A percentile compares a stretch with the other conserved stretches of the same genome.
Conservation (phyloP, 2,888 invertebrate species). For the Hermodice carunculata region DNA sequence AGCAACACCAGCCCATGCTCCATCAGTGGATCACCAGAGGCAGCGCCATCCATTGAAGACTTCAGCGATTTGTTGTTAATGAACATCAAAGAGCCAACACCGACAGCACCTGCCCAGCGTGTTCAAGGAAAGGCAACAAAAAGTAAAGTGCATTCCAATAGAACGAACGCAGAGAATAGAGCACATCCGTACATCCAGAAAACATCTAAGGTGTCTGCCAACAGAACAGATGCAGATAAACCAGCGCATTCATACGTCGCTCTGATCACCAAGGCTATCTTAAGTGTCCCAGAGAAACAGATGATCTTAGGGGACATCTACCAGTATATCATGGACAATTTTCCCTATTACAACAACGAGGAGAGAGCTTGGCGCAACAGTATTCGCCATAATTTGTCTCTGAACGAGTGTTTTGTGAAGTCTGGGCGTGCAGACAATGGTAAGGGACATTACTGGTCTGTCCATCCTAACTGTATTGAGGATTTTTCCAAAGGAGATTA, state of each 20-base stretch:
- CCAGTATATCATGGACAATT: conserved; percentile 63
- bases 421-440: conserved; percentile 77
- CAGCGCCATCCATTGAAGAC: no score
- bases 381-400: conserved; percentile 63
- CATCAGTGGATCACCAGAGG: no score
- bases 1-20: no score
- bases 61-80: no score
- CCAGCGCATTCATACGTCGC: conserved; percentile 65
- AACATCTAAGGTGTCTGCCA: no score
- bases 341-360: conserved; percentile 60
- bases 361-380: conserved; percentile 66
- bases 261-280: conserved; percentile 66
- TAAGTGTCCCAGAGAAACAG: conserved; percentile 53
- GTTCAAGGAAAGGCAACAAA: no score
- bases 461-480: conserved; percentile 96
- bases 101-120: no score
- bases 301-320: conserved; percentile 65
- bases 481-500: conserved; percentile 98
- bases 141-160: no score
- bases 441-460: conserved; percentile 98
- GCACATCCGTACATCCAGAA: no score
- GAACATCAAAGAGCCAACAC: no score
- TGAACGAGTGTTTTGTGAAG: conserved; percentile 67
- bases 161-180: no score
- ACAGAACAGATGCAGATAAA: no score